phyloP scores from a whole-genome alignment of 2,797 vertebrate species.

The Phrynocephalus guinanensis region DNA sequence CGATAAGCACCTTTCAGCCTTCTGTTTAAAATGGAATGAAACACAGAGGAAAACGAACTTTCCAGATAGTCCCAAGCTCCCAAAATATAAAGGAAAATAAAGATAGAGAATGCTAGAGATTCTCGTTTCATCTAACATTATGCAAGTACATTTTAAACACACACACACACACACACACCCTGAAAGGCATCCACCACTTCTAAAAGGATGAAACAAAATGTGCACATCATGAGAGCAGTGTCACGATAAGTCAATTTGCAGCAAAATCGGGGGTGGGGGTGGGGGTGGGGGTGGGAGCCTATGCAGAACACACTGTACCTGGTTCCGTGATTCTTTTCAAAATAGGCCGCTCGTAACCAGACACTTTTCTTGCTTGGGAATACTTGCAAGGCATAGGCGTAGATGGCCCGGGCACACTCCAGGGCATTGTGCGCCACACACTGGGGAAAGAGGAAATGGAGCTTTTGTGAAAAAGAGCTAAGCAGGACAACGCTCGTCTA shows the following conservation, averaged over 20 bases:
- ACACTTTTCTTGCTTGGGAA: conserved; percentile 99
- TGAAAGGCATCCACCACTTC: background rate
- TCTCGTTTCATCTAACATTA: conserved; percentile 35
- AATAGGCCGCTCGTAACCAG: conserved; percentile 96
- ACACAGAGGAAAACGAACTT: background rate
- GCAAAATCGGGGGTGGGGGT: no score
- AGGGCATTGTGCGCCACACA: conserved; percentile 95
- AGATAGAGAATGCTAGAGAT: conserved; percentile 16
- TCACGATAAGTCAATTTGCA: background rate
- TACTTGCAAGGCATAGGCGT: conserved; percentile 94
- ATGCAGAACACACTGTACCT: conserved; percentile 75
- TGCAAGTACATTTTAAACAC: background rate
- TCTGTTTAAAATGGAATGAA: background rate
- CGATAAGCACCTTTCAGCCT: background rate
- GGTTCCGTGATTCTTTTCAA: conserved; percentile 97
- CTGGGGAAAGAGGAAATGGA: conserved; percentile 71
- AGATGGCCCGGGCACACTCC: conserved; percentile 97
- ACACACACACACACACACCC: background rate
- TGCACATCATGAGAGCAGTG: background rate
- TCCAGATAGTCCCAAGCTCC: background rate
- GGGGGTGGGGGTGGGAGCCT: no score
- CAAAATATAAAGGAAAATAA: background rate
- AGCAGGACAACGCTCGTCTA: background rate
- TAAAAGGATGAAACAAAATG: background rate
- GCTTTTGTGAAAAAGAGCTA: conserved; percentile 1